These are phyloP conservation scores for Vulpes lagopus DNA, from an alignment of 2,113 vertebrate genomes.

Conservation along the genomic window DNA sequence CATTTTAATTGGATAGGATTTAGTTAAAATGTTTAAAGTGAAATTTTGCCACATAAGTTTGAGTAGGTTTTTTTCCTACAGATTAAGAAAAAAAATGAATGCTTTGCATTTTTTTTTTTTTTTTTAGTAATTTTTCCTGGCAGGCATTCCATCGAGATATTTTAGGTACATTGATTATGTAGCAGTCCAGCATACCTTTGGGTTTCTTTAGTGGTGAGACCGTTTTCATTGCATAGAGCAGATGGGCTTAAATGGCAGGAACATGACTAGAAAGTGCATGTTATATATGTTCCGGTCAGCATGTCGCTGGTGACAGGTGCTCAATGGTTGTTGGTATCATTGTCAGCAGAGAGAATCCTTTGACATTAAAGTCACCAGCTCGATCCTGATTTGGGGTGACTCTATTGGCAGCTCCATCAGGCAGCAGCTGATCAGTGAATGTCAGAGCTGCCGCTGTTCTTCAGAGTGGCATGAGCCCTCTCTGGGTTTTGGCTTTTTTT, in stretches of 20 bases:
- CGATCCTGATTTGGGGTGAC: conserved; percentile 77
- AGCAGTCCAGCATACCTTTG: conserved; percentile 51
- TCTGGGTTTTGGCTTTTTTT: conserved; percentile 41
- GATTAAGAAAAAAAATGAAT: not conserved
- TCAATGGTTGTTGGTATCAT: conserved; percentile 86
- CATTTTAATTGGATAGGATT: conserved; percentile 13
- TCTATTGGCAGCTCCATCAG: conserved; percentile 91
- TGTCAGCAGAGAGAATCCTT: conserved; percentile 86
- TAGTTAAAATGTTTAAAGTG: conserved; percentile 47
- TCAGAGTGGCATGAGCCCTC: conserved; percentile 74
- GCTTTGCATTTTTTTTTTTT: conserved; percentile 18
- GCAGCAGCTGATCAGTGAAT: conserved; percentile 82
- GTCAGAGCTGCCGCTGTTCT: conserved; percentile 84
- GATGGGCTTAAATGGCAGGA: conserved; percentile 79
- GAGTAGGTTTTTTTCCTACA: not conserved
- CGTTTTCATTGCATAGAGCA: conserved; percentile 47
- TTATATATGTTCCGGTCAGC: conserved; percentile 80
- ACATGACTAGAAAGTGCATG: conserved; percentile 77
- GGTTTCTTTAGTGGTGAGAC: conserved; percentile 68
- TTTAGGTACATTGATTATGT: not conserved
- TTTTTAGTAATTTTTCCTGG: not conserved
- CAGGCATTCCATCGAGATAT: not conserved
- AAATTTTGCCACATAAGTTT: conserved; percentile 16
- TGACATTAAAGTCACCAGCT: conserved; percentile 88
- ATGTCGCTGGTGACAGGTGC: conserved; percentile 84